These are phyloP conservation scores for Drosophila nigricruria DNA, from an alignment of 2,888 invertebrate species.

Conservation along the genomic window DNA sequence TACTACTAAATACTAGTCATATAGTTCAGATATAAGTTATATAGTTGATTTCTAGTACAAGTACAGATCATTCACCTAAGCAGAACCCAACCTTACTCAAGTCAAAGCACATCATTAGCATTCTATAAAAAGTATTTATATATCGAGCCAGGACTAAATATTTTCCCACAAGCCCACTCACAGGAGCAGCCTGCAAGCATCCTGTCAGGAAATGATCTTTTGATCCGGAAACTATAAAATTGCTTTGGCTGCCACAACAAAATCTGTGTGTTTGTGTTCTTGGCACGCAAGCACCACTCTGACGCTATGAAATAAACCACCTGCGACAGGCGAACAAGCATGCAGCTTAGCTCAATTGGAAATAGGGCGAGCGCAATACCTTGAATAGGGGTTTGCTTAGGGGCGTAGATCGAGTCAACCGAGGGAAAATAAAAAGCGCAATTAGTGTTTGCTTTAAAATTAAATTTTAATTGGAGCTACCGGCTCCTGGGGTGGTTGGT, in stretches of 20 bases:
- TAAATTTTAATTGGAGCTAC: slow-evolving; percentile 69
- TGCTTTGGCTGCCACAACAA: slow-evolving; percentile 56
- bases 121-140: slow-evolving; percentile 32
- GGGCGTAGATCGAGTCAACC: slow-evolving; percentile 37
- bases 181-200: slow-evolving; percentile 63
- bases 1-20: neutral
- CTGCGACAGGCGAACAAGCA: slow-evolving; percentile 66
- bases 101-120: slow-evolving; percentile 48
- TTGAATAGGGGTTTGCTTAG: slow-evolving; percentile 23
- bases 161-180: slow-evolving; percentile 67
- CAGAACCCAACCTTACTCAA: slow-evolving; percentile 2
- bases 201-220: slow-evolving; percentile 84
- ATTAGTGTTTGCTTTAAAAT: slow-evolving; percentile 74
- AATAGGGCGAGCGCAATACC: slow-evolving; percentile 14
- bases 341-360: slow-evolving; percentile 17
- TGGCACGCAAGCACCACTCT: slow-evolving; percentile 67
- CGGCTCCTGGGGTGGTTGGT: slow-evolving; percentile 43
- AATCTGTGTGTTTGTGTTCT: slow-evolving; percentile 72
- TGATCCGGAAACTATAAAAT: slow-evolving; percentile 84
- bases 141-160: slow-evolving; percentile 32
- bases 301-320: slow-evolving; percentile 75
- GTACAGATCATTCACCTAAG: neutral
- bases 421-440: slow-evolving; percentile 46
- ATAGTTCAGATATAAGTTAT: neutral
- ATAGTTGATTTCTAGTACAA: neutral